Evolutionary conservation across 2,113 vertebrate species (phyloP).

Genomic region (Leptobrachium ailaonicum): DNA sequence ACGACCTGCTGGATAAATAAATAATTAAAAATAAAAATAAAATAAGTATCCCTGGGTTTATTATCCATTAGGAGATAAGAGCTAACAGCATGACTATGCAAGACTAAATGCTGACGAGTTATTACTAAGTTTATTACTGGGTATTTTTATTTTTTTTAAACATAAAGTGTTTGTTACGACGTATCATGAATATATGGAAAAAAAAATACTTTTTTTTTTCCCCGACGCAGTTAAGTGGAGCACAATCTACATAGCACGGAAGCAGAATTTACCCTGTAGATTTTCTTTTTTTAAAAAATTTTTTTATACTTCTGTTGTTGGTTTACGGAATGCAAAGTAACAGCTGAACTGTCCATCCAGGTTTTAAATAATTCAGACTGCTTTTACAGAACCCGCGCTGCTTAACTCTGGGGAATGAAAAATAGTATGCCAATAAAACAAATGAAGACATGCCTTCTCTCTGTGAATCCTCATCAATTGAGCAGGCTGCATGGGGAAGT

Average conservation of each 20-base stretch:
- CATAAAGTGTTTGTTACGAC: neutral
- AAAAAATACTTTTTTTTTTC: too few relatives aligned
- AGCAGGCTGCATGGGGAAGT: slow-evolving; percentile 14
- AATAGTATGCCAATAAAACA: slow-evolving; percentile 33
- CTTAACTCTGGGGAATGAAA: slow-evolving; percentile 24
- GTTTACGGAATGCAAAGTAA: slow-evolving; percentile 37
- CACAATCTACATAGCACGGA: slow-evolving; percentile 2
- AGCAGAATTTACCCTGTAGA: neutral
- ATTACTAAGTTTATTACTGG: slow-evolving; percentile 24
- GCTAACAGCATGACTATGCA: slow-evolving; percentile 40
- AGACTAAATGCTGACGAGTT: slow-evolving; percentile 39
- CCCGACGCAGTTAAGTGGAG: neutral
- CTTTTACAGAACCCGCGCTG: slow-evolving; percentile 27
- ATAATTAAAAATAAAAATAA: slow-evolving; percentile 52
- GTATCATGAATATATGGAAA: neutral
- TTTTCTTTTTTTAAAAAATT: slow-evolving; percentile 9
- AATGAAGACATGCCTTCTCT: slow-evolving; percentile 45
- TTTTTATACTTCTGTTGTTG: slow-evolving; percentile 3
- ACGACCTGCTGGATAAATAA: slow-evolving; percentile 16
- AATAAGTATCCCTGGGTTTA: slow-evolving; percentile 43
- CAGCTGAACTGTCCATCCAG: slow-evolving; percentile 25
- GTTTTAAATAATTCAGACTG: slow-evolving; percentile 45
- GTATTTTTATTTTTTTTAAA: slow-evolving; percentile 15
- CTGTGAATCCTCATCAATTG: slow-evolving; percentile 38
- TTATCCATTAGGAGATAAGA: slow-evolving; percentile 52